Evolutionary conservation across 1,140 invertebrate genomes (phyloP).

Genomic region (Nasonia vitripennis): DNA sequence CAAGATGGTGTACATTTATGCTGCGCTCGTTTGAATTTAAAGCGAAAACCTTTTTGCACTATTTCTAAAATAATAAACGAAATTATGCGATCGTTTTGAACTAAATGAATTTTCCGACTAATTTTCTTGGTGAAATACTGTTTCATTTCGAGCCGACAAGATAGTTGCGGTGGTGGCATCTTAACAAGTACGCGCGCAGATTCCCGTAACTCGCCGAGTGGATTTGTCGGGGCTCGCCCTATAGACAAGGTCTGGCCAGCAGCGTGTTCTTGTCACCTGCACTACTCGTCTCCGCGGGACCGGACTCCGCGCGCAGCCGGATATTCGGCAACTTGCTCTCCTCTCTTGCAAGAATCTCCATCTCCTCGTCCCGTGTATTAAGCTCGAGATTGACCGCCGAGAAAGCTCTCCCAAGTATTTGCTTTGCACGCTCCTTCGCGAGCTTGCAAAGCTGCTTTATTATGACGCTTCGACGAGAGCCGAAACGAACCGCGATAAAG

Average conservation of each 20-base stretch:
- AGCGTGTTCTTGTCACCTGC: slow-evolving; percentile 30
- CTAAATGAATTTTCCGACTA: neutral
- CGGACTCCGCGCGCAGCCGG: neutral
- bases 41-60: no score
- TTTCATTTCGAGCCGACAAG: neutral
- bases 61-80: no score
- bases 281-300: neutral
- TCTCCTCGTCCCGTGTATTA: neutral
- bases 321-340: slow-evolving; percentile 25
- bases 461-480: no score
- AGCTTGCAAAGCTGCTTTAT: no score
- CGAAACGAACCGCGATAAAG: no score
- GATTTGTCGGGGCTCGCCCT: slow-evolving; percentile 16
- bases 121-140: neutral
- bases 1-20: neutral
- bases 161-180: neutral
- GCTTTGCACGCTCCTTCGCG: no score
- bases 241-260: neutral
- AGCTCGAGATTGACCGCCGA: slow-evolving; percentile 12
- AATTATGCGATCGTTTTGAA: no score
- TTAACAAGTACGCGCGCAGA: slow-evolving; percentile 9
- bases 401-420: neutral
- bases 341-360: slow-evolving; percentile 1
- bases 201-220: neutral
- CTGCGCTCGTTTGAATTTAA: no score